Conservation (phyloP, 2,888 invertebrate species). For the Chaetoderma sp. region DNA sequence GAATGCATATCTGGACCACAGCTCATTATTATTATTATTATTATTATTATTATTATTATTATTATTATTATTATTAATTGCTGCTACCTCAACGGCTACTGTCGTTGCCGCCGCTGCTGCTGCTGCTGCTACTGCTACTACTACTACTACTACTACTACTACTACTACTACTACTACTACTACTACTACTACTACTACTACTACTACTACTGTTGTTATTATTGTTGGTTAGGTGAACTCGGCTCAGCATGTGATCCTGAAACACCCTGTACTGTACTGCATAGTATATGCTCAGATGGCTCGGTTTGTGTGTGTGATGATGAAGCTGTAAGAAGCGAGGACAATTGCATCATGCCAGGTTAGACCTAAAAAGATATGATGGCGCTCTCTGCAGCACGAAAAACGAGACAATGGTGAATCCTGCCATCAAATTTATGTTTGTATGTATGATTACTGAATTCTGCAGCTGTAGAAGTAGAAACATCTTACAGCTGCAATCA, state of each 20-base stretch:
- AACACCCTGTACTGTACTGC: neutral
- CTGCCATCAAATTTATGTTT: too few relatives aligned
- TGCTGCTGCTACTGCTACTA: constrained; percentile 8
- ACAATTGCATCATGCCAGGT: too few relatives aligned
- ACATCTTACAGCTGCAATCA: too few relatives aligned
- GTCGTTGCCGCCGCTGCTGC: neutral
- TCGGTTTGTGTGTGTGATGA: too few relatives aligned
- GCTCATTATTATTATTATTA: neutral
- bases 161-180: constrained; percentile 17
- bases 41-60: neutral
- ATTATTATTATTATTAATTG: neutral
- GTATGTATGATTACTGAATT: too few relatives aligned
- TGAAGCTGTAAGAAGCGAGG: too few relatives aligned
- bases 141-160: constrained; percentile 16
- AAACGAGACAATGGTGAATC: too few relatives aligned
- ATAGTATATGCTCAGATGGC: too few relatives aligned
- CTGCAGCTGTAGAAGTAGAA: too few relatives aligned
- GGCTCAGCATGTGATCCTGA: neutral
- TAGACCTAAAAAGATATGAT: too few relatives aligned
- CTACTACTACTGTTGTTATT: constrained; percentile 12
- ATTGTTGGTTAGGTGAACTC: neutral
- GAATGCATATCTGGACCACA: too few relatives aligned
- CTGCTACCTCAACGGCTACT: neutral
- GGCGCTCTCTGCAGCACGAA: too few relatives aligned
- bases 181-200: constrained; percentile 20